Evolutionary conservation across 2,113 vertebrate species (phyloP).

Genomic region (Peromyscus maniculatus): DNA sequence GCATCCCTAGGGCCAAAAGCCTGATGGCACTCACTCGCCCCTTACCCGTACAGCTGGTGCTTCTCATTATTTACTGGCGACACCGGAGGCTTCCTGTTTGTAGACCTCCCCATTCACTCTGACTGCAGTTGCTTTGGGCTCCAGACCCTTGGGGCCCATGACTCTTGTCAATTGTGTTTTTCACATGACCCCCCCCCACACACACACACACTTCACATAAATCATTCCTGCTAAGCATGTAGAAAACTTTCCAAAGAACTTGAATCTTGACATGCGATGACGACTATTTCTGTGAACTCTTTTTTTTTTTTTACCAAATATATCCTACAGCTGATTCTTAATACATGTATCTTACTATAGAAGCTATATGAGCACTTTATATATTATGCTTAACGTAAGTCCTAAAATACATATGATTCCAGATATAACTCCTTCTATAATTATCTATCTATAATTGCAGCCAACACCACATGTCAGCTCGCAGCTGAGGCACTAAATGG

Average conservation of each 20-base stretch:
- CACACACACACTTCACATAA: fast-evolving
- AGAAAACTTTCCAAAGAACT: not conserved
- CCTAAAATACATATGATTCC: not conserved
- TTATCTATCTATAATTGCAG: not conserved
- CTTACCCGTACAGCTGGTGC: fast-evolving
- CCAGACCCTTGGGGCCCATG: not conserved
- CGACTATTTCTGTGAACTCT: conserved; percentile 18
- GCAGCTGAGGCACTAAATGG: not conserved
- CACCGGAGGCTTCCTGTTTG: fast-evolving
- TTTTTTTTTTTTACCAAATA: not conserved
- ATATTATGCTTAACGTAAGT: not conserved
- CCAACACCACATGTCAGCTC: not conserved
- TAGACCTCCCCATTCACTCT: fast-evolving
- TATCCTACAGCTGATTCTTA: not conserved
- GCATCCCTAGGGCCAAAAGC: not conserved
- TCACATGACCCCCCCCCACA: too few species aligned
- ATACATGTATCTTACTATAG: not conserved
- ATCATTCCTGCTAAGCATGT: not conserved
- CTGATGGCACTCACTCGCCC: not conserved
- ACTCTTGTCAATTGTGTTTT: not conserved
- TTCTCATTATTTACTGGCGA: fast-evolving
- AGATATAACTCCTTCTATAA: not conserved
- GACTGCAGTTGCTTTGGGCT: not conserved
- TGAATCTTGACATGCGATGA: not conserved
- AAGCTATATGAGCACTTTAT: not conserved